Base-by-base conservation (phyloP, 2,113 vertebrate species). In the Pantherophis guttatus region DNA sequence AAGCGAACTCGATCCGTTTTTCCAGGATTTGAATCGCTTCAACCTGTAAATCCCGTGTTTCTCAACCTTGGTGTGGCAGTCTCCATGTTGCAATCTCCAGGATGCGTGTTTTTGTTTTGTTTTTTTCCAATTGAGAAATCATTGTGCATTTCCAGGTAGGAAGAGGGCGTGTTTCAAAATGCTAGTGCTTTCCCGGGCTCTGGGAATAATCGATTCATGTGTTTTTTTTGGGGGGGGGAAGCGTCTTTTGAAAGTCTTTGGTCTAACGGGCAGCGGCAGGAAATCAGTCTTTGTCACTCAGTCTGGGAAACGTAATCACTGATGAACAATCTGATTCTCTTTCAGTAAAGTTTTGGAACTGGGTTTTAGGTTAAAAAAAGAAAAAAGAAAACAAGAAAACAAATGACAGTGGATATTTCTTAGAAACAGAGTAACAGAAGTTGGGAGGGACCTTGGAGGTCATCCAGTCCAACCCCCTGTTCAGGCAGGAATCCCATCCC, bases 51-150 rank as follows among this genome's bases (percentile, higher is more conserved):
- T 4, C 5, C 13, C 1, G 13, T 7, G 13, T 33, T 17, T 75
- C 13, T 19, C n/a, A 75, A 75, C 5, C n/a, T 81, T 3, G 70
- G n/a, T 21, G 15, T 19, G 13, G 70, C 8, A 81, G 33, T 19
- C 7, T 19, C 13, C 48, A 23, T 92, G 23, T 52, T 87, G 58
- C 57, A 87, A 87, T n/a, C 62, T 8, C 9, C 33, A 26, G 89
- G 87, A n/a, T 33, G 90, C 70, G 92, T 58, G 0, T n/a, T 54
- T 90, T 91, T 17, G 24, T 9, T 93, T 95, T 54, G 8, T 17
- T 59, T 9, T 93, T 95, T 54, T 19, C 33, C 17, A 39, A 87
- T 65, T 93, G 24, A 44, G 50, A 54, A 81, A 92, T 92, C 90
- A 29, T 65, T 91, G 52, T 93, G 57, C 33, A 15, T 9, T 62